Evolutionary conservation across 2,797 vertebrate species (phyloP).

Genomic region (Kryptopterus vitreolus): DNA sequence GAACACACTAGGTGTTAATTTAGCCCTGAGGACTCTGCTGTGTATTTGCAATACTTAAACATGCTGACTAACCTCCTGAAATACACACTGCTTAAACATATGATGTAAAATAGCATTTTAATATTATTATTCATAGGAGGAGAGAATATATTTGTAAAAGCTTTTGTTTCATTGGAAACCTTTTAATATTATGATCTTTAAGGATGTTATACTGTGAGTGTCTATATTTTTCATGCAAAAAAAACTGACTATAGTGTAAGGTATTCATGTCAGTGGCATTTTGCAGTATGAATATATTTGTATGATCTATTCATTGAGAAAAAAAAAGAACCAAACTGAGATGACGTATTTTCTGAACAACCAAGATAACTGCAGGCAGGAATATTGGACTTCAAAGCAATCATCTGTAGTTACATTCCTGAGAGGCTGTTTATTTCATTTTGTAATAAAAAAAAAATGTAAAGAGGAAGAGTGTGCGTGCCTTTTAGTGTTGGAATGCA

Average conservation of each 20-base stretch:
- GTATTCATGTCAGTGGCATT: conserved; percentile 64
- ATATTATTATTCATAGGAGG: conserved; percentile 27
- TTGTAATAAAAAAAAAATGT: conserved; percentile 69
- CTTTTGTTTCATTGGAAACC: conserved; percentile 60
- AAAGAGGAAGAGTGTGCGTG: conserved; percentile 21
- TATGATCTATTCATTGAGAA: conserved; percentile 56
- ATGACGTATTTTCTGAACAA: conserved; percentile 58
- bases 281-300: conserved; percentile 62
- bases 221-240: conserved; percentile 62
- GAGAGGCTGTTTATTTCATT: conserved; percentile 61
- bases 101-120: conserved; percentile 31
- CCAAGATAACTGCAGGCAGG: conserved; percentile 79
- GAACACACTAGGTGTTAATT: background rate
- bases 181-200: conserved; percentile 61
- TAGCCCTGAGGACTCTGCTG: background rate
- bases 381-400: conserved; percentile 65
- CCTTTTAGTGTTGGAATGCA: conserved; percentile 18
- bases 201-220: conserved; percentile 72
- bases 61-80: conserved; percentile 47
- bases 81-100: conserved; percentile 29
- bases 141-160: conserved; percentile 43
- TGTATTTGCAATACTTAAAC: conserved; percentile 27
- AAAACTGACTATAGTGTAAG: conserved; percentile 63
- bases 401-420: conserved; percentile 62
- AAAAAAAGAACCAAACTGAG: conserved; percentile 51